A percentile compares a stretch with the other conserved stretches of the same genome.
phyloP scores from a whole-genome alignment of 2,888 invertebrate species.

The Himalopsyche anomala region DNA sequence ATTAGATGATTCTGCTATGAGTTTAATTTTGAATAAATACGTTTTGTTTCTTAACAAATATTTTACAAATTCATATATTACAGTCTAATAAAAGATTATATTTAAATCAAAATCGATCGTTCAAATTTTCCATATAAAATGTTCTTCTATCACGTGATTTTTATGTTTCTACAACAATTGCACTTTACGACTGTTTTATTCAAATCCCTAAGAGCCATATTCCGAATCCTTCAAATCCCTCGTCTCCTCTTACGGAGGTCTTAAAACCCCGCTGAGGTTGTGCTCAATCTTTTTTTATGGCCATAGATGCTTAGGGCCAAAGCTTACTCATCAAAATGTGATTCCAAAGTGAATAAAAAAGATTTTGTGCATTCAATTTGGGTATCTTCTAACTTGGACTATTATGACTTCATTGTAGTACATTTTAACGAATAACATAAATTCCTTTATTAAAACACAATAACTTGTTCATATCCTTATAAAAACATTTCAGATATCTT shows the following conservation, averaged over 20 bases:
- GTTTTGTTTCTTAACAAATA: too few species aligned
- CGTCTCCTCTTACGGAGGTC: conserved; percentile 45
- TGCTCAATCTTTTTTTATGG: conserved; percentile 63
- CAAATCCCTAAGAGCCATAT: conserved; percentile 8
- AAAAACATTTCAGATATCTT: too few species aligned
- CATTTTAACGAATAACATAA: too few species aligned
- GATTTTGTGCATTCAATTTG: background rate
- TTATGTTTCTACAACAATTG: conserved; percentile 17
- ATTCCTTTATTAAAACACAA: too few species aligned
- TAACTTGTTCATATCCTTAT: too few species aligned
- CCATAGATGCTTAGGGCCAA: conserved; percentile 55
- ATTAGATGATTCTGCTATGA: too few species aligned
- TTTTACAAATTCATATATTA: too few species aligned
- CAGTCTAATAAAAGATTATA: too few species aligned
- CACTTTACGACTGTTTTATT: conserved; percentile 31
- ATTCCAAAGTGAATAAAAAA: conserved; percentile 65
- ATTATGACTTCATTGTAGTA: too few species aligned
- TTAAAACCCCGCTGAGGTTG: conserved; percentile 60
- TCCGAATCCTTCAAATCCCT: conserved; percentile 6
- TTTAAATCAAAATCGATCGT: background rate
- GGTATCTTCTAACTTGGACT: background rate
- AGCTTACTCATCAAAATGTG: conserved; percentile 65
- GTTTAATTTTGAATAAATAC: too few species aligned
- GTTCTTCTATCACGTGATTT: conserved; percentile 10
- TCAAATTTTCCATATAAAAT: background rate